A percentile compares a stretch with the other conserved stretches of the same genome.
These are phyloP conservation scores for Mus spretus DNA, from an alignment of 2,797 vertebrate species.

Conservation along the genomic window DNA sequence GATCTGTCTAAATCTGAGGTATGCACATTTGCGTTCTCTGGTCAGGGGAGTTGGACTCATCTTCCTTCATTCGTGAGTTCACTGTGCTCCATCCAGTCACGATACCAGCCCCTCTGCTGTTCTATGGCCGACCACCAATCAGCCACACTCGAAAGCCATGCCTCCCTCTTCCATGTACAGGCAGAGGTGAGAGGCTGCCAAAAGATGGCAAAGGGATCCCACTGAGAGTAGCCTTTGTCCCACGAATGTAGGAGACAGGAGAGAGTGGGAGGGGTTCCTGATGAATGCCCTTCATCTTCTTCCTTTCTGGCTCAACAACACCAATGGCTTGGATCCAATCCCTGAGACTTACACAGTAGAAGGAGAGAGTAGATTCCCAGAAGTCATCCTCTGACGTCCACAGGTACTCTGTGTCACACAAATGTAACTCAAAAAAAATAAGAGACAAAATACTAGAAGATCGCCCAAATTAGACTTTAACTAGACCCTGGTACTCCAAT, in stretches of 20 bases:
- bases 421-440: neutral
- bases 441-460: neutral
- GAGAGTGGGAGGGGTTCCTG: neutral
- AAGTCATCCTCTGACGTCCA: neutral
- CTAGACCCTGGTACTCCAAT: neutral
- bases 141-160: neutral
- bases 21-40: neutral
- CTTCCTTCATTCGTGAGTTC: neutral
- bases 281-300: rapidly evolving
- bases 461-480: neutral
- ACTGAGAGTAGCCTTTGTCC: neutral
- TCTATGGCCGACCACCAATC: neutral
- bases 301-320: neutral
- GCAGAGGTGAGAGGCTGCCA: neutral
- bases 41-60: too few species aligned
- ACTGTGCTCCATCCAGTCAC: rapidly evolving
- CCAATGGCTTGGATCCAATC: neutral
- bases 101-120: too few species aligned
- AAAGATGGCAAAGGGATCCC: neutral
- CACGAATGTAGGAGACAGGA: neutral
- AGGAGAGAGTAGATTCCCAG: neutral
- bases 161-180: neutral
- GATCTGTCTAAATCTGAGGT: neutral
- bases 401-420: neutral
- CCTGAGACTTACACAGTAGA: neutral